These are phyloP conservation scores for Pseudonaja textilis DNA, from an alignment of 2,113 vertebrate genomes.

Conservation along the genomic window DNA sequence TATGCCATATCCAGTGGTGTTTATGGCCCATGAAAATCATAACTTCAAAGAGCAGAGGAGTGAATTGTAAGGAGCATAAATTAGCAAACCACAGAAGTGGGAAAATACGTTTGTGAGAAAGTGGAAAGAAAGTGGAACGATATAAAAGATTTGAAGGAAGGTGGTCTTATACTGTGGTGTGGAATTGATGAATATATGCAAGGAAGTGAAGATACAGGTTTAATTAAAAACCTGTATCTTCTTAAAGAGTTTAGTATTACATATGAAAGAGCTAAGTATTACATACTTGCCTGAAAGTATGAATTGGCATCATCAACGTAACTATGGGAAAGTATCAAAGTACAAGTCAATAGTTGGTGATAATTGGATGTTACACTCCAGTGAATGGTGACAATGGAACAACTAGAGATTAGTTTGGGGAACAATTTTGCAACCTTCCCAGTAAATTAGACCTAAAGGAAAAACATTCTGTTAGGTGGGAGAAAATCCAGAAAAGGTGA, in stretches of 20 bases:
- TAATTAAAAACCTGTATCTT: neutral
- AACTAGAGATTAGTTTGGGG: neutral
- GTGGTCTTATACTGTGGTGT: neutral
- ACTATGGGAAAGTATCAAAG: neutral
- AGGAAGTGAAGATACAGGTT: neutral
- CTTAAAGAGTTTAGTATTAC: neutral
- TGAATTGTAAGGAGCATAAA: neutral
- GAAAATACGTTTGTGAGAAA: neutral
- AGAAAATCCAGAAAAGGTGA: neutral
- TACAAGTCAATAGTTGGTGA: neutral
- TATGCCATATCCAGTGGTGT: neutral
- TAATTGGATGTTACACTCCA: neutral
- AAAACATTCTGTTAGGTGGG: neutral
- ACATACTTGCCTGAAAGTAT: neutral
- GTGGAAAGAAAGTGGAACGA: neutral
- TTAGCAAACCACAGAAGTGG: neutral
- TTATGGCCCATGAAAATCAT: neutral
- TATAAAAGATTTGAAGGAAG: neutral
- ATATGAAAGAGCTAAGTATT: neutral
- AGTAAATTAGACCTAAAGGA: neutral
- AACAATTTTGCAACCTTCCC: neutral
- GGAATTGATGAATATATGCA: neutral
- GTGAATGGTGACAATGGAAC: neutral
- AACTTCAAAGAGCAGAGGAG: neutral
- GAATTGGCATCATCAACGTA: neutral